phyloP scores from a whole-genome alignment of 2,888 invertebrate genomes.

The Cremastinae sp. region DNA sequence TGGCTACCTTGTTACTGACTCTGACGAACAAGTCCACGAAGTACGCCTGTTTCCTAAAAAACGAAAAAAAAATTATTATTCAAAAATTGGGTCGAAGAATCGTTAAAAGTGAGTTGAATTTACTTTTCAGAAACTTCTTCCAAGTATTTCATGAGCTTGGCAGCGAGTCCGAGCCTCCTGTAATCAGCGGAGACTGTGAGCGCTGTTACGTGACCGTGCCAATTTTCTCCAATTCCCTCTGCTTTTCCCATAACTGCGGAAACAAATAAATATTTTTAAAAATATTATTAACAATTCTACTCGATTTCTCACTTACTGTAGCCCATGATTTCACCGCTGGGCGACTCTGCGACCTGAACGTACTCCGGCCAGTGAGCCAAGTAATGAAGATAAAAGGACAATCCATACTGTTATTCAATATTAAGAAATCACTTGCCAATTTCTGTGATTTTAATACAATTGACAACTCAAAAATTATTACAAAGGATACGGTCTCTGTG shows the following conservation, averaged over 20 bases:
- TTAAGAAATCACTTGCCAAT: slow-evolving; percentile 65
- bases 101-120: slow-evolving; percentile 69
- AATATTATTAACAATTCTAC: no score
- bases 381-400: slow-evolving; percentile 98
- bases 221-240: slow-evolving; percentile 96
- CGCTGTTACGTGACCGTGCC: slow-evolving; percentile 99
- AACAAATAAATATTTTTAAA: slow-evolving; percentile 2
- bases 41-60: slow-evolving; percentile 94
- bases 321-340: slow-evolving; percentile 98
- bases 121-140: slow-evolving; percentile 98
- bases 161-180: slow-evolving; percentile 94
- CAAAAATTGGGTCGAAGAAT: no score
- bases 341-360: slow-evolving; percentile 98
- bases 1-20: slow-evolving; percentile 98
- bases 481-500: slow-evolving; percentile 93
- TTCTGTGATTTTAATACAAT: no score
- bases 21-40: slow-evolving; percentile 99
- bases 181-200: slow-evolving; percentile 97
- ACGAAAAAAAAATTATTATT: slow-evolving; percentile 76
- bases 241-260: slow-evolving; percentile 98
- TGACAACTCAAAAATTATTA: no score
- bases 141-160: slow-evolving; percentile 94
- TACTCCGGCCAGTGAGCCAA: slow-evolving; percentile 99
- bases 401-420: slow-evolving; percentile 84
- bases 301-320: slow-evolving; percentile 89